Conservation (phyloP, 2,888 invertebrate species). For the Agrochola circellaris region DNA sequence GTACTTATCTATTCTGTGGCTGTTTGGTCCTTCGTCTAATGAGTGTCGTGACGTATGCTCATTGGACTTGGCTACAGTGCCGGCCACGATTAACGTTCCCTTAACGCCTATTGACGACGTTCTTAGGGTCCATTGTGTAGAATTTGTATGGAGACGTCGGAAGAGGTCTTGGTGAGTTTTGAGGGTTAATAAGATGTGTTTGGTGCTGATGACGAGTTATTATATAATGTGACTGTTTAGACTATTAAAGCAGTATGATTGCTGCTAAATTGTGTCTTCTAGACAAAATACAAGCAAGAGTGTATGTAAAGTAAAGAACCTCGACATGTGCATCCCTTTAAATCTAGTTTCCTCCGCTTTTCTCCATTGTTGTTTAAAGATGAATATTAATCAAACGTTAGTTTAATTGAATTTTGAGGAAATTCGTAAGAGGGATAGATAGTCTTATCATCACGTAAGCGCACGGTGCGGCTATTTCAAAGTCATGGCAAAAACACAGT, state of each 20-base stretch:
- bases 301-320: neutral
- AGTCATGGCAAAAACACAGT: neutral
- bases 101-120: conserved; percentile 59
- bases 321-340: no score
- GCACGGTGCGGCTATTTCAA: neutral
- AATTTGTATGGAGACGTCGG: conserved; percentile 34
- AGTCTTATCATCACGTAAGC: neutral
- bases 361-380: neutral
- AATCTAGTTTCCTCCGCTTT: no score
- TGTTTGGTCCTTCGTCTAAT: conserved; percentile 55
- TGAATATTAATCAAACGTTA: neutral
- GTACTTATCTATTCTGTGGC: neutral
- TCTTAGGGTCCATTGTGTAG: conserved; percentile 41
- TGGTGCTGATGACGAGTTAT: neutral
- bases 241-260: neutral
- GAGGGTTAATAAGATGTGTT: neutral
- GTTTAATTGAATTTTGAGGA: neutral
- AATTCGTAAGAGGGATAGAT: neutral
- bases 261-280: no score
- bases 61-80: conserved; percentile 62
- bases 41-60: conserved; percentile 64
- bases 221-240: neutral
- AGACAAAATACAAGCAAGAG: neutral
- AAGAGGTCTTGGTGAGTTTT: conserved; percentile 6
- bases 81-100: conserved; percentile 58